Base-by-base conservation (phyloP, 92 coral and sea anemone species). In the Epizoanthus illoricatus region DNA sequence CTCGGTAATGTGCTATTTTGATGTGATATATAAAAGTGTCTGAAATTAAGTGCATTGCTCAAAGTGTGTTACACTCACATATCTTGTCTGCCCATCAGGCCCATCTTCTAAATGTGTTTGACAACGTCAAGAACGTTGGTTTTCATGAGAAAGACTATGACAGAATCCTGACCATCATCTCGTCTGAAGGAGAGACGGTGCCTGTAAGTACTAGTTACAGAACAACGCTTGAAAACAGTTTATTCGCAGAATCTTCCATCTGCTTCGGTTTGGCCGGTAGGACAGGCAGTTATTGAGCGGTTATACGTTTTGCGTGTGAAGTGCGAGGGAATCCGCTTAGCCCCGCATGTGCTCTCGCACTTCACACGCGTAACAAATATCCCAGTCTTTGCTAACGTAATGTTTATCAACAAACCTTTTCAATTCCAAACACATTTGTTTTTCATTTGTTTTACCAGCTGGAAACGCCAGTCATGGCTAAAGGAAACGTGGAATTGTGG, bases 111-210 rank as follows among this genome's bases (percentile, higher is more conserved):
- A 93, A 93, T 74, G 94, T 93, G 73, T 93, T 93, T 74, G 97
- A 93, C 84, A 93, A 93, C 84, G 92, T 93, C 2, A 93, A 93
- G 84, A 88, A 84, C 65, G 97, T 93, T 33, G 94, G 84, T 5
- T 93, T 93, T 85, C 97, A 93, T 74, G 94, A 93, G 54, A 93
- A 93, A 71, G 97, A 93, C 74, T 93, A 93, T 78, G 97, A 93
- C 84, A 90, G 92, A 74, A 93, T 93, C 74, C 61, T 91, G 65
- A 88, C 97, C 21, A 93, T 93, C 39, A 89, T 93, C 36, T 93
- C 97, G 40, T 93, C 97, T 21, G 97, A 93, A 85, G 97, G 97
- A 19, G 97, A 93, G 79, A 93, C 94, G 18, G 97, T 93, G 0
- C 97, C 81, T 81, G 97, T 91, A 18, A 76, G 75, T 54, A 16